These are phyloP conservation scores for Falco cherrug DNA, from an alignment of 2,797 vertebrate genomes.

Conservation along the genomic window DNA sequence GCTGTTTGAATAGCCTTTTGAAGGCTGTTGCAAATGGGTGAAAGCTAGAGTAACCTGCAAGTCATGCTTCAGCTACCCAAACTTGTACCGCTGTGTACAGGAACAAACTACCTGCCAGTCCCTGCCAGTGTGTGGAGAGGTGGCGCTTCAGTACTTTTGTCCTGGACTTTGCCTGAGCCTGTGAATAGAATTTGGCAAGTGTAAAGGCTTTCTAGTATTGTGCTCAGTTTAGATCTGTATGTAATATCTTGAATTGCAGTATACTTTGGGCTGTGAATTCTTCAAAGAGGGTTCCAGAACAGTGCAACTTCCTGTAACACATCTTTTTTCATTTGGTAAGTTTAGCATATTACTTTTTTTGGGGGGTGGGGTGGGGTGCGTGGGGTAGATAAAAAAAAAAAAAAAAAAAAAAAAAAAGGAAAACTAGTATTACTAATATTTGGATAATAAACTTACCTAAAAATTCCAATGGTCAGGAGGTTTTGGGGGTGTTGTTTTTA, in stretches of 20 bases:
- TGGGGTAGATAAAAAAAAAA: too few species aligned
- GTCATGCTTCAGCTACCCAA: not conserved
- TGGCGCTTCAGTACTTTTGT: not conserved
- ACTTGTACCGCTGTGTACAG: not conserved
- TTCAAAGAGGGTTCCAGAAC: conserved; percentile 84
- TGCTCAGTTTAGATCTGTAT: not conserved
- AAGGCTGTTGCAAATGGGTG: not conserved
- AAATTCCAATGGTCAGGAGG: not conserved
- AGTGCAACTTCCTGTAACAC: conserved; percentile 82
- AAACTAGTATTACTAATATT: not conserved
- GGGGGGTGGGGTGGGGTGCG: too few species aligned
- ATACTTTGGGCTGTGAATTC: conserved; percentile 93
- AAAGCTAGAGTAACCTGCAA: not conserved
- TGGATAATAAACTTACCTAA: not conserved
- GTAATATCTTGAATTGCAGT: conserved; percentile 78
- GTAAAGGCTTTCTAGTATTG: not conserved
- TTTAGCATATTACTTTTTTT: conserved; percentile 14
- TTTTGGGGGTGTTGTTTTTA: not conserved
- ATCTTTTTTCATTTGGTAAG: conserved; percentile 92
- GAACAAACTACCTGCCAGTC: not conserved
- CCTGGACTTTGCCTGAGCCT: not conserved
- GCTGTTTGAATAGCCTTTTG: not conserved
- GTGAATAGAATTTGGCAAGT: not conserved
- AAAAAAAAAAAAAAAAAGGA: not conserved
- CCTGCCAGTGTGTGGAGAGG: not conserved